Percentiles rank a stretch among this genome's conserved stretches.
phyloP scores from a whole-genome alignment of 2,888 invertebrate genomes.

The Napeogenes inachia region DNA sequence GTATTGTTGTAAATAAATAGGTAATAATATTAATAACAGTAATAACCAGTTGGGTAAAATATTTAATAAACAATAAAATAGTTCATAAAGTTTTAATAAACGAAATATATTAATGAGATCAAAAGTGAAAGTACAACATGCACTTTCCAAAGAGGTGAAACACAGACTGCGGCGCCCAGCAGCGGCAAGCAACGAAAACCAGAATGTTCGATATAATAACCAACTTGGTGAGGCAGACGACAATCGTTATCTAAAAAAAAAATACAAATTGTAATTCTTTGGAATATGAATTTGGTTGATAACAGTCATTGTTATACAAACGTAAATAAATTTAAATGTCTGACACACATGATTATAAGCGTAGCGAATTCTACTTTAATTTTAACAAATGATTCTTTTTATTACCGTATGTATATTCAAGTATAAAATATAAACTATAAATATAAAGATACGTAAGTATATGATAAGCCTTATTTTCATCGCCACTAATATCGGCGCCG shows the following conservation, averaged over 20 bases:
- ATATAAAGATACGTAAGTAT: conserved; percentile 6
- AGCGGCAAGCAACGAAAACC: conserved; percentile 69
- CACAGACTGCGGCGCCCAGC: conserved; percentile 41
- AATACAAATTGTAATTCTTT: conserved; percentile 10
- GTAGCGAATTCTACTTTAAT: too few relatives aligned
- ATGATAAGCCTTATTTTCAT: conserved; percentile 41
- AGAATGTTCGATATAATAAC: conserved; percentile 69
- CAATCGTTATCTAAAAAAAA: conserved; percentile 79
- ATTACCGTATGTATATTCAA: too few relatives aligned
- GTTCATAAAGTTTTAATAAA: conserved; percentile 23
- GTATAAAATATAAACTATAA: too few relatives aligned
- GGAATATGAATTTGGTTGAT: neutral
- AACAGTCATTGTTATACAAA: neutral
- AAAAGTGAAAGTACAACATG: conserved; percentile 36
- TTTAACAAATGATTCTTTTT: too few relatives aligned
- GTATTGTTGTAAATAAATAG: too few relatives aligned
- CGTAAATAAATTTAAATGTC: too few relatives aligned
- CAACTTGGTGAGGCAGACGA: conserved; percentile 80
- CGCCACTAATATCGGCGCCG: conserved; percentile 52
- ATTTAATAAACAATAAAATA: conserved; percentile 12
- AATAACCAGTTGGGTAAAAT: neutral
- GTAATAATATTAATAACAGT: too few relatives aligned
- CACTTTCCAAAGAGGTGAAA: conserved; percentile 36
- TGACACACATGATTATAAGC: too few relatives aligned
- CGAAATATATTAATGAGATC: conserved; percentile 34